phyloP scores from a whole-genome alignment of 1,140 invertebrate genomes.

The Mizuhopecten yessoensis region DNA sequence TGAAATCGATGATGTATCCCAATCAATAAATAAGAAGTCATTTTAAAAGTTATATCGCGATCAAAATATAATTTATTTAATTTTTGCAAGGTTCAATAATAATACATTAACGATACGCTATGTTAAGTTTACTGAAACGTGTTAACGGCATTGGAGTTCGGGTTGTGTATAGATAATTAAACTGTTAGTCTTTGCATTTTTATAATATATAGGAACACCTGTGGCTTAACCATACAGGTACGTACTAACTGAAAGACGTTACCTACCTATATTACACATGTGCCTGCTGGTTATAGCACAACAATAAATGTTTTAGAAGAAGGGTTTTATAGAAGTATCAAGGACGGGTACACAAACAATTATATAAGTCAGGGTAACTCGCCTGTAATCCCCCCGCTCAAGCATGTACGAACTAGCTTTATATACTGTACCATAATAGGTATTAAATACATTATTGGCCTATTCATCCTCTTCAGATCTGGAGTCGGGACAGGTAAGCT shows the following conservation, averaged over 20 bases:
- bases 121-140: too few relatives aligned
- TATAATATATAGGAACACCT: not conserved
- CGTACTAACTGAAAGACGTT: not conserved
- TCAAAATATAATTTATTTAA: too few relatives aligned
- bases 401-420: not conserved
- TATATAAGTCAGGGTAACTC: not conserved
- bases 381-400: not conserved
- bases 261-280: not conserved
- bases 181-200: not conserved
- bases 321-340: too few relatives aligned
- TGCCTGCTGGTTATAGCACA: not conserved
- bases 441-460: not conserved
- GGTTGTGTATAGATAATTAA: not conserved
- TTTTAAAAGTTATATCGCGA: too few relatives aligned
- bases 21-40: too few relatives aligned
- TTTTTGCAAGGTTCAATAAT: too few relatives aligned
- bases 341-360: not conserved
- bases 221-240: not conserved
- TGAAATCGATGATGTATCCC: too few relatives aligned
- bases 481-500: not conserved
- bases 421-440: not conserved
- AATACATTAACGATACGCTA: too few relatives aligned
- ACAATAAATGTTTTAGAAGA: not conserved
- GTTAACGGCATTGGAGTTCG: too few relatives aligned
- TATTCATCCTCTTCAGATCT: not conserved